Conservation (phyloP, 1,140 invertebrate genomes). For the Pogonomyrmex californicus region DNA sequence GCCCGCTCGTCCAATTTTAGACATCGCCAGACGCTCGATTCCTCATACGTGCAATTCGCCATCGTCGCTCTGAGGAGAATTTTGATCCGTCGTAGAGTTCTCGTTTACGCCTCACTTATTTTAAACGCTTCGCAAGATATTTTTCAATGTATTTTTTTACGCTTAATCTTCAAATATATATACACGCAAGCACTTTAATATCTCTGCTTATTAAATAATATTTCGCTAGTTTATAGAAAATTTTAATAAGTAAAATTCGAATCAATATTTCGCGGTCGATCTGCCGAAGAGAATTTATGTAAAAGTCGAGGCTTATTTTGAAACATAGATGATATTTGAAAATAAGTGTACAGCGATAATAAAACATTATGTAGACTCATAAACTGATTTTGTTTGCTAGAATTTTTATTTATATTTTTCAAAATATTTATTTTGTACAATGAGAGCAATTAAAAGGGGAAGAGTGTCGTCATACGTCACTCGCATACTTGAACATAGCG, state of each 20-base stretch:
- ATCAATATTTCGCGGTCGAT: not conserved
- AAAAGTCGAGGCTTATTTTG: not conserved
- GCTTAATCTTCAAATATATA: not conserved
- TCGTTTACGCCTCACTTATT: not conserved
- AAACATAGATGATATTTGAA: not conserved
- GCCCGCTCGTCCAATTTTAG: slow-evolving; percentile 42
- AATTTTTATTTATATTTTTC: not conserved
- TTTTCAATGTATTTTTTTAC: not conserved
- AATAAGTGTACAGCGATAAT: not conserved
- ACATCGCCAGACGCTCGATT: slow-evolving; percentile 39
- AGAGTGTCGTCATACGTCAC: not conserved
- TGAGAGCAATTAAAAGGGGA: not conserved
- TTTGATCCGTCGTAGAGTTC: slow-evolving; percentile 21
- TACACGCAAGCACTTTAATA: not conserved
- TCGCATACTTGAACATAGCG: not conserved
- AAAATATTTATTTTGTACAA: not conserved
- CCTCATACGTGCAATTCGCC: slow-evolving; percentile 19
- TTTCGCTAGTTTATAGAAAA: not conserved
- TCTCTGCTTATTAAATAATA: not conserved
- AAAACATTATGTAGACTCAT: not conserved
- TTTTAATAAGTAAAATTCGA: not conserved
- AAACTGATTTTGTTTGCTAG: not conserved
- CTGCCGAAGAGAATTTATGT: not conserved
- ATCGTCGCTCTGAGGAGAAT: slow-evolving; percentile 8
- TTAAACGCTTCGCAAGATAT: not conserved